These are phyloP conservation scores for Gallinago paraguaiae DNA, from an alignment of 2,113 vertebrate species.

Conservation along the genomic window DNA sequence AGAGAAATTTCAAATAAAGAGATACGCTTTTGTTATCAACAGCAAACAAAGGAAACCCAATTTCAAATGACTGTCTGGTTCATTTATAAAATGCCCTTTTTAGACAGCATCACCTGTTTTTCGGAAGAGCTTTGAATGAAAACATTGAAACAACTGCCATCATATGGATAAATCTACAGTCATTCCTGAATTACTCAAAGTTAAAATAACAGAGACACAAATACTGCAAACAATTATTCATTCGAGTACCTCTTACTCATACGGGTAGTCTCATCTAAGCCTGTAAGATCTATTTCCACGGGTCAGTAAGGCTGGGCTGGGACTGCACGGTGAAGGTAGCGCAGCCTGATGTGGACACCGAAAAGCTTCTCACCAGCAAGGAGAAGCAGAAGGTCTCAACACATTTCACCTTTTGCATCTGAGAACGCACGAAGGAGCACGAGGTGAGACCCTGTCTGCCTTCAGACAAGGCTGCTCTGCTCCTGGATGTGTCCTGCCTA, in stretches of 20 bases:
- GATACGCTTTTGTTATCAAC: neutral
- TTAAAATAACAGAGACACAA: conserved; percentile 45
- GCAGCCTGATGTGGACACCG: neutral
- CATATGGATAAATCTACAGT: conserved; percentile 12
- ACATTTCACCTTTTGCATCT: neutral
- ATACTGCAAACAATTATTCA: conserved; percentile 34
- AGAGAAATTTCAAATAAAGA: neutral
- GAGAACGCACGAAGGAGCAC: fast-evolving
- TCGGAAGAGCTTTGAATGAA: conserved; percentile 4
- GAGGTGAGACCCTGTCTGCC: fast-evolving
- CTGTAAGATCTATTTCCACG: neutral
- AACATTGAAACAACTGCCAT: conserved; percentile 33
- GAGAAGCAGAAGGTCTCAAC: neutral
- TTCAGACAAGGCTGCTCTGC: neutral
- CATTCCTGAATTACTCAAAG: conserved; percentile 63
- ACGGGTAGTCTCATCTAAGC: neutral
- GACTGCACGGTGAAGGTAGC: fast-evolving
- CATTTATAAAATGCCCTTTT: conserved; percentile 20
- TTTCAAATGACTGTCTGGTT: conserved; percentile 1
- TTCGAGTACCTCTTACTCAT: conserved; percentile 44
- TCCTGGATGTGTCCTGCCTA: neutral
- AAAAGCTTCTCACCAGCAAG: neutral
- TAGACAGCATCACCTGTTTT: conserved; percentile 36
- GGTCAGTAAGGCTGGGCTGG: neutral
- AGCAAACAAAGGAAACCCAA: conserved; percentile 37